Evolutionary conservation across 2,888 invertebrate species (phyloP), one percentile per base, ranked within the genome.

Genomic region (Charanyca ferruginea): DNA sequence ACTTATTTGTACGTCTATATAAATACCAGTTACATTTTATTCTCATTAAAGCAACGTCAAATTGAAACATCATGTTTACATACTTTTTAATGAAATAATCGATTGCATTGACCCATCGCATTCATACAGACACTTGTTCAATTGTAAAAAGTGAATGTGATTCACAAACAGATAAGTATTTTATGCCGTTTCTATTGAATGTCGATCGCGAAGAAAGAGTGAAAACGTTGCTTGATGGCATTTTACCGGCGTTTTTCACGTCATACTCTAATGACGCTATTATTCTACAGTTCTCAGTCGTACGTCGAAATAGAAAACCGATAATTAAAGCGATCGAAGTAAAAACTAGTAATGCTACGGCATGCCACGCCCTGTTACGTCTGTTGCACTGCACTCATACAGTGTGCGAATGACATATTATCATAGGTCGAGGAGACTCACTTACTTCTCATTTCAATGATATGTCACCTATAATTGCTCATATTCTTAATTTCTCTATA

Each of bases 221-320:
- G 93, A 92, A 91, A 92, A 87, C 87, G 67, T 54, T 41, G 64
- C 64, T 73, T 62, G 76, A 66, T 80, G 81, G 67, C 80, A 85
- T 77, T 81, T 83, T 77, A 75, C 79, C 60, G 73, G 57, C 42
- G 85, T 89, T 90, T 91, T 91, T 89, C 85, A 74, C 85, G 76
- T 71, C 74, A 79, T 67, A 81, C 71, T 84, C 74, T 89, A 91
- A 90, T 88, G 83, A 82, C 74, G 85, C 90, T 82, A 94, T 94
- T 93, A 93, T 94, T 86, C 84, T 84, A 53, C 77, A 77, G 87
- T 93, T 94, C 93, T 89, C 93, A 93, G 87, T 87, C 83, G 80
- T 85, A 87, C 84, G 79, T 84, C 77, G 87, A 89, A 90, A 90
- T 93, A 93, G 94, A 94, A 94, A 94, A 92, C 89, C 73, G 85